Percentiles rank a stretch among this genome's conserved stretches.
phyloP scores from a whole-genome alignment of 1,140 invertebrate genomes.

The Metopolophium dirhodum region DNA sequence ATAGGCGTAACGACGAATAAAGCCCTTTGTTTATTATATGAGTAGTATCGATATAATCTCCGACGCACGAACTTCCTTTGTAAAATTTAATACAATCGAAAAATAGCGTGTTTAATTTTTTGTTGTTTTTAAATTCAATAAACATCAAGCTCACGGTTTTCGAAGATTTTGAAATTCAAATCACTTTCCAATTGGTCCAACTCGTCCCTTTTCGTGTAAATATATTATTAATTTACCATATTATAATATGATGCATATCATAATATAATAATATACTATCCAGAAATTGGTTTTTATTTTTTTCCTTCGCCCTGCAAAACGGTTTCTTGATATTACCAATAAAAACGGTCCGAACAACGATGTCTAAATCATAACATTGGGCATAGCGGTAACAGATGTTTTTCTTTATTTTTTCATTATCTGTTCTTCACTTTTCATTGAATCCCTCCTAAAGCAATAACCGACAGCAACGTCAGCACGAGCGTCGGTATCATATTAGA shows the following conservation, averaged over 20 bases:
- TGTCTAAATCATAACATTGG: slow-evolving; percentile 35
- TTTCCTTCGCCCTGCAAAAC: not conserved
- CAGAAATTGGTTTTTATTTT: not conserved
- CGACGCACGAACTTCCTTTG: not conserved
- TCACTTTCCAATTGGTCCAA: not conserved
- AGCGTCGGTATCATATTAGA: slow-evolving; percentile 16
- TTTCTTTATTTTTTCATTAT: slow-evolving; percentile 14
- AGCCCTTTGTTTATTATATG: not conserved
- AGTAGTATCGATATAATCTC: not conserved
- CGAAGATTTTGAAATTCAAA: not conserved
- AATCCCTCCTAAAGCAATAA: not conserved
- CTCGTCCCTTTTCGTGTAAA: not conserved
- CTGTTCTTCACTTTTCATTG: not conserved
- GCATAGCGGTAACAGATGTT: not conserved
- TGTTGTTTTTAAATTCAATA: not conserved
- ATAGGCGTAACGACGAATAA: not conserved
- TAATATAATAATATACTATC: not conserved
- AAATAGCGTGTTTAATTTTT: not conserved
- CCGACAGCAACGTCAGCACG: slow-evolving; percentile 16
- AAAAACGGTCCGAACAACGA: slow-evolving; percentile 28
- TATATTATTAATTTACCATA: not conserved
- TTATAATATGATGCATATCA: not conserved
- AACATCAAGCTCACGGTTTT: not conserved
- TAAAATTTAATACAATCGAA: not conserved
- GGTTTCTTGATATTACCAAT: slow-evolving; percentile 16